Base-by-base conservation (phyloP, 1,140 invertebrate genomes). In the Pemphigus obesinymphae region DNA sequence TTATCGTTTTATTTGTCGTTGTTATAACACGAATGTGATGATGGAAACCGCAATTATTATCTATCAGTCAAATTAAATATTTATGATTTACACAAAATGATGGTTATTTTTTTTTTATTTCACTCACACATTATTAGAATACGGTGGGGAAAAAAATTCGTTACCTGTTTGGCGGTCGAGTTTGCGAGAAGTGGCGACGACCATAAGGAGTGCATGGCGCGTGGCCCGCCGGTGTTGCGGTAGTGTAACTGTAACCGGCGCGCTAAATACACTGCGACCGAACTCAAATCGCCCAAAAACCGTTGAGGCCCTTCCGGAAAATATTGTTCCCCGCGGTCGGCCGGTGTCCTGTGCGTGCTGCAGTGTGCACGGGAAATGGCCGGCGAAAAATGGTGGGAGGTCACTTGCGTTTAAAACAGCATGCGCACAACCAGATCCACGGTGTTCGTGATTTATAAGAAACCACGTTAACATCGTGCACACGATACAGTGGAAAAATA, bases 181-280 rank as follows among this genome's bases (percentile, higher is more conserved):
- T 78, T 78, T 40, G 34, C 75, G 53, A 55, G 75, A 78, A 55
- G 75, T 78, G 50, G 61, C 53, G 53, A 68, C 50, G 50, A 53
- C 43, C 8, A 68, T n/a, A 55, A 78, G 75, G 75, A 78, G 40
- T 78, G 75, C 75, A 78, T 78, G 75, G 53, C 75, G 75, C 75
- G 48, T 78, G 50, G n/a, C n/a, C 75, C 48, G 75, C 34, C 75
- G 40, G 26, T 37, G 53, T 6, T 70, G 75, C 53, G 61, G 34
- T 78, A 78, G 75, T 78, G 75, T 58, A 34, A 34, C 53, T 78
- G 75, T 78, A 37, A 78, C 75, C 75, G 75, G 75, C 75, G 75
- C 75, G 75, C 75, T 78, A 78, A 78, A 78, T 78, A 78, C 75
- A 78, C 75, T 78, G 75, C 75, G 68, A 70, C 68, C 53, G 20